phyloP scores from a whole-genome alignment of 64 coral and sea anemone species.

The Trachythela sp. region DNA sequence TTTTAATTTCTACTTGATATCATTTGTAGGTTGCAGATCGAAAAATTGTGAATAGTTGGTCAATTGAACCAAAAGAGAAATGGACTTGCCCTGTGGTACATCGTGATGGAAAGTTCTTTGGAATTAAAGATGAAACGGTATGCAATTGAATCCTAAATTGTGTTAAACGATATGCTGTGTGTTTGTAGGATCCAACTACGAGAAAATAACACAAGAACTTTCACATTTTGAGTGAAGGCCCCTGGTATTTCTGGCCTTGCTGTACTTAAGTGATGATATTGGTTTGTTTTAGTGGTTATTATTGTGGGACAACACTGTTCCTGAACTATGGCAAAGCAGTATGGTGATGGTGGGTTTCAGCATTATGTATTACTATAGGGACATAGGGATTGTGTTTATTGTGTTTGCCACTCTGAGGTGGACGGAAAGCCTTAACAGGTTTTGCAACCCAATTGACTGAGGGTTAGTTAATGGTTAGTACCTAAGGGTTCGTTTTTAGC shows the following conservation, averaged over 20 bases:
- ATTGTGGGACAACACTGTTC: neutral
- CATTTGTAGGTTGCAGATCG: constrained; percentile 58
- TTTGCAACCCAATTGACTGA: too few species aligned
- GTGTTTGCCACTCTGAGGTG: too few species aligned
- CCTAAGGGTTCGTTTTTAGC: too few species aligned
- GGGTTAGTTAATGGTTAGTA: too few species aligned
- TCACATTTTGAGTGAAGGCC: neutral
- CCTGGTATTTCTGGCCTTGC: neutral
- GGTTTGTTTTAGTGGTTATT: neutral
- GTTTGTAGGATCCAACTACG: too few species aligned
- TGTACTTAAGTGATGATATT: neutral
- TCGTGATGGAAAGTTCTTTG: constrained; percentile 46
- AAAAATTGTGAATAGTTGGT: constrained; percentile 81
- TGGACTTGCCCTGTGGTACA: constrained; percentile 65
- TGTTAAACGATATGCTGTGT: too few species aligned
- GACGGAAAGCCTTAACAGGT: too few species aligned
- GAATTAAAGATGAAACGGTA: constrained; percentile 59
- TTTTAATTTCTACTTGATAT: neutral
- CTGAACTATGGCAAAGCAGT: neutral
- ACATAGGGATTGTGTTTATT: too few species aligned
- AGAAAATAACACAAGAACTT: too few species aligned
- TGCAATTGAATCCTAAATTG: neutral
- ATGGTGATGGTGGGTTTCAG: neutral
- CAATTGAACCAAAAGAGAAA: constrained; percentile 60
- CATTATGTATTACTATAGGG: neutral